A percentile compares a stretch with the other conserved stretches of the same genome.
phyloP scores from a whole-genome alignment of 2,888 invertebrate species.

The Harpalus rubripes region DNA sequence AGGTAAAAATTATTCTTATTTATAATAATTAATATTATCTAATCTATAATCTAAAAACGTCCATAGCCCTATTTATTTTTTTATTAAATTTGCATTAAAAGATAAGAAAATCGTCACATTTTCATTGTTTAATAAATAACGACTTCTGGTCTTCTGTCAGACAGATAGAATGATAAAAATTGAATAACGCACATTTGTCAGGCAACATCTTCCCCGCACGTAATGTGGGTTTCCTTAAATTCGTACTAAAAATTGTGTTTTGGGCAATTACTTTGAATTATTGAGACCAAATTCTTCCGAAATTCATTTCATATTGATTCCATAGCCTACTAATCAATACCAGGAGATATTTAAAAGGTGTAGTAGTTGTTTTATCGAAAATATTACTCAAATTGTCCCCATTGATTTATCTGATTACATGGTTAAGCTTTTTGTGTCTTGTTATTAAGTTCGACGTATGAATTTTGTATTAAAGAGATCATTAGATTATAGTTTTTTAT shows the following conservation, averaged over 20 bases:
- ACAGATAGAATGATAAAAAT: slow-evolving; percentile 11
- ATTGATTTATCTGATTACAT: not conserved
- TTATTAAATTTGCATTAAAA: no score
- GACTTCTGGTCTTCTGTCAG: not conserved
- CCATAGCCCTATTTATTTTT: no score
- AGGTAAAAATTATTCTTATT: no score
- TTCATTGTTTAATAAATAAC: no score
- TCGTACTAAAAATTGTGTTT: not conserved
- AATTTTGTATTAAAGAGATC: not conserved
- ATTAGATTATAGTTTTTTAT: not conserved
- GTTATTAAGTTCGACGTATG: not conserved
- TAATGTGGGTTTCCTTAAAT: slow-evolving; percentile 1
- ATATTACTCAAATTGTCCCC: not conserved
- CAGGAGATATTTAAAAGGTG: not conserved
- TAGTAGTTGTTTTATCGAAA: slow-evolving; percentile 24
- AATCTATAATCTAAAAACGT: no score
- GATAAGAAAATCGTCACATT: no score
- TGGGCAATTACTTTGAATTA: not conserved
- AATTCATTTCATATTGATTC: slow-evolving; percentile 29
- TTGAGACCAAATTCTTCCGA: slow-evolving; percentile 10
- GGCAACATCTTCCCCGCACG: not conserved
- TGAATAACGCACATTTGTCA: not conserved
- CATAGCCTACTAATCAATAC: slow-evolving; percentile 7
- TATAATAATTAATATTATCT: no score
- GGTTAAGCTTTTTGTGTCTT: not conserved